phyloP scores from a whole-genome alignment of 2,888 invertebrate genomes.

The Apamea monoglypha region DNA sequence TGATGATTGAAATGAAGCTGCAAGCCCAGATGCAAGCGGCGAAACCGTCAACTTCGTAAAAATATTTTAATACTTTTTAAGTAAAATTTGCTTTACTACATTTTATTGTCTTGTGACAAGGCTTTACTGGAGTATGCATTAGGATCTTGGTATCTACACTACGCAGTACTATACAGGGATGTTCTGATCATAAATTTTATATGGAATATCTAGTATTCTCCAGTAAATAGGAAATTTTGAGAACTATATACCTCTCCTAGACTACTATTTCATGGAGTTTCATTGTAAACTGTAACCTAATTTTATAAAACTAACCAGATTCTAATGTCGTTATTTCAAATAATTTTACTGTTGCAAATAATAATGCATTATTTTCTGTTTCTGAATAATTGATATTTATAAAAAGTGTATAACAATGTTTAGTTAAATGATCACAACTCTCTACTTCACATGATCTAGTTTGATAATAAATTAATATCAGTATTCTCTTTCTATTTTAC shows the following conservation, averaged over 20 bases:
- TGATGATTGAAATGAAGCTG: slow-evolving; percentile 94
- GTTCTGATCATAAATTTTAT: slow-evolving; percentile 40
- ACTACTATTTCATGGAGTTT: slow-evolving; percentile 8
- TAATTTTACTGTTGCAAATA: slow-evolving; percentile 29
- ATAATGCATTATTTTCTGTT: slow-evolving; percentile 51
- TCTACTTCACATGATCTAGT: slow-evolving; percentile 58
- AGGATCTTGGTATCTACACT: slow-evolving; percentile 53
- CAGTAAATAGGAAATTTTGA: neutral
- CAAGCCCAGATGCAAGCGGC: slow-evolving; percentile 88
- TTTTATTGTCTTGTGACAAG: slow-evolving; percentile 43
- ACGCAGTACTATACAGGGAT: slow-evolving; percentile 39
- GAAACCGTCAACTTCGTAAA: slow-evolving; percentile 83
- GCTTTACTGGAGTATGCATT: slow-evolving; percentile 58
- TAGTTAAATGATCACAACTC: slow-evolving; percentile 60
- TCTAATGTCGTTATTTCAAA: slow-evolving; percentile 52
- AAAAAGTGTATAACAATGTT: slow-evolving; percentile 46
- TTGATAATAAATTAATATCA: slow-evolving; percentile 72
- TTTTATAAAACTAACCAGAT: slow-evolving; percentile 41
- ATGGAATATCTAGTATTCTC: slow-evolving; percentile 1
- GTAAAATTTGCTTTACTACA: slow-evolving; percentile 55
- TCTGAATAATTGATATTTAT: slow-evolving; percentile 38
- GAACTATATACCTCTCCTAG: slow-evolving; percentile 1
- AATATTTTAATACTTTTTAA: slow-evolving; percentile 52
- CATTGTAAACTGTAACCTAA: neutral
- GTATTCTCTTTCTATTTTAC: slow-evolving; percentile 61